Percentiles rank a stretch among this genome's conserved stretches.
phyloP scores from a whole-genome alignment of 1,140 invertebrate genomes.

The Mesaphorura yosii region DNA sequence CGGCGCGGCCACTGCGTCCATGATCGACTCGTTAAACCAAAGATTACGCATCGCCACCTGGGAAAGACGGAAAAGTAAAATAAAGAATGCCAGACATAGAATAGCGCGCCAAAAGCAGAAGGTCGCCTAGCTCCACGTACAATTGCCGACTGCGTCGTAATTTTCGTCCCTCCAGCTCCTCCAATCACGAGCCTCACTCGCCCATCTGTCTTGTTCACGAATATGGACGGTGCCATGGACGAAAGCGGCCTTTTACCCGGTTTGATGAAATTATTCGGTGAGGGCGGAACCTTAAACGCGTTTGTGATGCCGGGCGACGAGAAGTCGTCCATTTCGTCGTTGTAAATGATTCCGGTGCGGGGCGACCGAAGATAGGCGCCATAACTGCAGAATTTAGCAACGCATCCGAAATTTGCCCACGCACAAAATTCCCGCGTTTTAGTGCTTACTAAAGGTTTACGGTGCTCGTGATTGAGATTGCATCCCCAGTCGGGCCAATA shows the following conservation, averaged over 20 bases:
- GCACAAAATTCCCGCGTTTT: neutral
- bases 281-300: constrained; percentile 62
- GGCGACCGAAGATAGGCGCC: constrained; percentile 61
- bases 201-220: constrained; percentile 53
- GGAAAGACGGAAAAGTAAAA: neutral
- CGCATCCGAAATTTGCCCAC: neutral
- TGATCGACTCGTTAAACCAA: constrained; percentile 74
- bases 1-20: constrained; percentile 72
- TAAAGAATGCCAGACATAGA: neutral
- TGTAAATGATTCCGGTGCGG: constrained; percentile 81
- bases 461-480: constrained; percentile 82
- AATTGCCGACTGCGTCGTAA: constrained; percentile 67
- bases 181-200: constrained; percentile 70
- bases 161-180: constrained; percentile 81
- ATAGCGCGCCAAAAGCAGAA: neutral
- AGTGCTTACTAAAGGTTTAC: constrained; percentile 74
- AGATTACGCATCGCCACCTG: constrained; percentile 56
- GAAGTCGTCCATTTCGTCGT: constrained; percentile 94
- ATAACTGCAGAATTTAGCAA: constrained; percentile 47
- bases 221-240: constrained; percentile 79
- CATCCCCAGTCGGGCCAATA: constrained; percentile 74
- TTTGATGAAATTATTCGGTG: constrained; percentile 63
- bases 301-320: constrained; percentile 62
- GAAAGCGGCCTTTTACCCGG: constrained; percentile 70
- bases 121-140: constrained; percentile 32